A percentile compares a stretch with the other conserved stretches of the same genome.
Conservation (phyloP, 2,888 invertebrate species). For the Caenorhabditis panamensis region DNA sequence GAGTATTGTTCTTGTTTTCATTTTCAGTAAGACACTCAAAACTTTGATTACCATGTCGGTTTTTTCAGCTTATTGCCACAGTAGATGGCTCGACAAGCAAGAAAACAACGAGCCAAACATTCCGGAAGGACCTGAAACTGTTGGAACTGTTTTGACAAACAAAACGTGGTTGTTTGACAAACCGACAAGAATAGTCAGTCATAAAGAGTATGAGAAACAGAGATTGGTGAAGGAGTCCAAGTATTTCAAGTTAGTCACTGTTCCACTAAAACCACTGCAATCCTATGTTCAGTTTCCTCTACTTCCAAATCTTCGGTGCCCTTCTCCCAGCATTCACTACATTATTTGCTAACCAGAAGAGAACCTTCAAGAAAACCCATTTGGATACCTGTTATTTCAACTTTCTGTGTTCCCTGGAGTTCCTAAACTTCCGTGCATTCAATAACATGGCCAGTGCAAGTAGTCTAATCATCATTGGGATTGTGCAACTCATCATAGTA, state of each 20-base stretch:
- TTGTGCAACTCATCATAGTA: conserved; percentile 19
- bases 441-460: conserved; percentile 21
- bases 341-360: conserved; percentile 9
- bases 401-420: conserved; percentile 4
- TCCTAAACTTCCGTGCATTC: conserved; percentile 6
- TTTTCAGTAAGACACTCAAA: conserved; percentile 15
- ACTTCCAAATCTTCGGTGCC: conserved; percentile 40
- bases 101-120: conserved; percentile 39
- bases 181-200: conserved; percentile 4
- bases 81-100: conserved; percentile 9
- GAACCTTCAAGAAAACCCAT: conserved; percentile 2
- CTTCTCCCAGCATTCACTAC: conserved; percentile 20
- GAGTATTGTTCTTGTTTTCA: not conserved
- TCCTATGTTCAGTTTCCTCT: conserved; percentile 24
- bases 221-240: conserved; percentile 24
- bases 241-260: conserved; percentile 16
- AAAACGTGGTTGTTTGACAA: conserved; percentile 8
- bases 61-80: conserved; percentile 22
- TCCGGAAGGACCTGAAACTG: conserved; percentile 20
- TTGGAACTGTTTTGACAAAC: not conserved
- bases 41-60: not conserved
- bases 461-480: conserved; percentile 15
- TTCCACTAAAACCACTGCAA: not conserved
- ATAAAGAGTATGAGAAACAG: conserved; percentile 35
- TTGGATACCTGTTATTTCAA: conserved; percentile 25